These are phyloP conservation scores for Himantopus leucocephalus DNA, from an alignment of 2,113 vertebrate genomes.

Conservation along the genomic window DNA sequence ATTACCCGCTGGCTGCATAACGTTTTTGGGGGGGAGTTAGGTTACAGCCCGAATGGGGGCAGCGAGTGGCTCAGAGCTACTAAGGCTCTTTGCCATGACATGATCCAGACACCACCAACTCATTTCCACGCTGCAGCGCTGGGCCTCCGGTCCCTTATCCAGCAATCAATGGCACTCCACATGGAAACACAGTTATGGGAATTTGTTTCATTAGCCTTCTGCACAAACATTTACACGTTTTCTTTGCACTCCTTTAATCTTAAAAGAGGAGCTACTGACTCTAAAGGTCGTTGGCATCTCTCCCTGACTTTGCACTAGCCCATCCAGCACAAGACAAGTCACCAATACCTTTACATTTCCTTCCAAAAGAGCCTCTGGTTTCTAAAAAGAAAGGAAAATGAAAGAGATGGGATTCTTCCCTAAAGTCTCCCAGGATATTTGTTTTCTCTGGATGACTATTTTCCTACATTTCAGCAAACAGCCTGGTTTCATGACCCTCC, in stretches of 20 bases:
- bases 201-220: constrained; percentile 18
- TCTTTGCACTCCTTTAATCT: background rate
- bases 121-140: rapidly evolving
- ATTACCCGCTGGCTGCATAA: background rate
- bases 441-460: constrained; percentile 1
- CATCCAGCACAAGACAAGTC: background rate
- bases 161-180: background rate
- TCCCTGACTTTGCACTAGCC: background rate
- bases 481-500: constrained; percentile 4
- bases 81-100: background rate
- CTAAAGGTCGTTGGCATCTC: background rate
- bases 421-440: background rate
- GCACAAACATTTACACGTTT: background rate
- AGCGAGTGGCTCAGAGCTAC: rapidly evolving
- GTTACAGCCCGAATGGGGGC: background rate
- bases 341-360: background rate
- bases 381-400: background rate
- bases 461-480: constrained; percentile 11
- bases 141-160: background rate
- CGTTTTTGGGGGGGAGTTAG: background rate
- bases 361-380: background rate
- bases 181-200: background rate
- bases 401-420: background rate
- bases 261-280: background rate
- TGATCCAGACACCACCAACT: background rate